Percentiles rank a stretch among this genome's conserved stretches.
phyloP scores from a whole-genome alignment of 2,888 invertebrate species.

The Helicoverpa assulta region DNA sequence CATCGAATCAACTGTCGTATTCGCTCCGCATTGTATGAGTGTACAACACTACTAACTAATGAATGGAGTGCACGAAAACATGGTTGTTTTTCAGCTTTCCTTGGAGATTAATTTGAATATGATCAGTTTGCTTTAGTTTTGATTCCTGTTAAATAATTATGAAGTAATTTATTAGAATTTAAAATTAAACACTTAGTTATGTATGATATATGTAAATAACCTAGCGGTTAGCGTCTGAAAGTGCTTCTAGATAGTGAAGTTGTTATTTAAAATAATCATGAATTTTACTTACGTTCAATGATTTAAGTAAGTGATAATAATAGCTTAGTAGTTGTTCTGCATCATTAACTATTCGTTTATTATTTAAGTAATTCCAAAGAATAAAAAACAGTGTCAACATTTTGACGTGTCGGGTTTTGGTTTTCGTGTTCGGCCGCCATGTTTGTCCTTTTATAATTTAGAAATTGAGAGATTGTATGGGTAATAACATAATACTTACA shows the following conservation, averaged over 20 bases:
- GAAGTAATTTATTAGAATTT: slow-evolving; percentile 66
- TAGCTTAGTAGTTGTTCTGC: slow-evolving; percentile 62
- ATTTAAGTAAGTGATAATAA: slow-evolving; percentile 81
- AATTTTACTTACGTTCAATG: slow-evolving; percentile 79
- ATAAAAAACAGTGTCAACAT: slow-evolving; percentile 75
- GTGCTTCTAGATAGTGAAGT: slow-evolving; percentile 80
- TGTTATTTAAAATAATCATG: slow-evolving; percentile 83
- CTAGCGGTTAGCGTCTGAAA: slow-evolving; percentile 81
- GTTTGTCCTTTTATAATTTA: slow-evolving; percentile 87
- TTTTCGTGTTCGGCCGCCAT: slow-evolving; percentile 87
- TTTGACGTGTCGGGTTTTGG: slow-evolving; percentile 88
- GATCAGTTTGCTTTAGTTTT: slow-evolving; percentile 70
- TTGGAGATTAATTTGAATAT: slow-evolving; percentile 78
- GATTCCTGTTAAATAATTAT: slow-evolving; percentile 67
- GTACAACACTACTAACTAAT: slow-evolving; percentile 61
- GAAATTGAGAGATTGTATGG: slow-evolving; percentile 66
- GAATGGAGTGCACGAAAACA: slow-evolving; percentile 85
- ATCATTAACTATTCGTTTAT: slow-evolving; percentile 23
- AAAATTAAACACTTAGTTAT: slow-evolving; percentile 67
- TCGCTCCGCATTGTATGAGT: background rate
- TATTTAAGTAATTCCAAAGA: slow-evolving; percentile 43
- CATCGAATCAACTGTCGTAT: background rate
- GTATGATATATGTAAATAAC: slow-evolving; percentile 81
- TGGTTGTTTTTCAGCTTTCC: slow-evolving; percentile 90
- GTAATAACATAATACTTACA: slow-evolving; percentile 47